A percentile compares a stretch with the other conserved stretches of the same genome.
Conservation (phyloP, 2,888 invertebrate genomes). For the Hemicrepidius hirtus region DNA sequence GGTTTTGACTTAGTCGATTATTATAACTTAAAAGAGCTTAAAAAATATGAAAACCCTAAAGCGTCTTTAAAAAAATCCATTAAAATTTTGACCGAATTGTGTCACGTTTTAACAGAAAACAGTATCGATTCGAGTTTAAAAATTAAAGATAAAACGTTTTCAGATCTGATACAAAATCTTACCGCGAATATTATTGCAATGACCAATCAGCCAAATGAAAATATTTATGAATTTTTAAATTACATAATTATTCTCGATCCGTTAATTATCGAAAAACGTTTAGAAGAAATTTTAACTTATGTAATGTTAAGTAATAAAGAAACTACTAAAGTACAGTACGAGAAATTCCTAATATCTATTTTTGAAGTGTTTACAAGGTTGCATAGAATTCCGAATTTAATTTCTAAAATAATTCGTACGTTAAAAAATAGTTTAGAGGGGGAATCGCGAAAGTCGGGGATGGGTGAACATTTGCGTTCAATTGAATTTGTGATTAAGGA, state of each 20-base stretch:
- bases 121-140: constrained; percentile 56
- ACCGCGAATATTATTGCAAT: constrained; percentile 62
- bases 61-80: constrained; percentile 58
- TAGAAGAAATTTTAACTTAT: constrained; percentile 62
- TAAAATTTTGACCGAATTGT: constrained; percentile 57
- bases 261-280: constrained; percentile 63
- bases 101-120: constrained; percentile 43
- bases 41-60: constrained; percentile 43
- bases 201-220: constrained; percentile 56
- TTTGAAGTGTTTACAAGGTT: constrained; percentile 68
- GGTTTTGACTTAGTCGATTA: constrained; percentile 62
- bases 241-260: constrained; percentile 65
- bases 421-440: constrained; percentile 54
- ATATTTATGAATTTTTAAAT: constrained; percentile 62
- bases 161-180: constrained; percentile 47
- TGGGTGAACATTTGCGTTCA: background rate
- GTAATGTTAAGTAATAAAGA: constrained; percentile 61
- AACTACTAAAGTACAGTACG: constrained; percentile 58
- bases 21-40: constrained; percentile 55
- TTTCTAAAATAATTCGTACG: constrained; percentile 64
- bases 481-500: background rate
- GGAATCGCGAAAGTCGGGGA: background rate
- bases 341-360: constrained; percentile 61
- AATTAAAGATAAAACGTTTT: constrained; percentile 60
- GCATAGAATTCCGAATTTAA: constrained; percentile 66